These are phyloP conservation scores for Molossus alvarezi DNA, from an alignment of 2,797 vertebrate species.

Conservation along the genomic window DNA sequence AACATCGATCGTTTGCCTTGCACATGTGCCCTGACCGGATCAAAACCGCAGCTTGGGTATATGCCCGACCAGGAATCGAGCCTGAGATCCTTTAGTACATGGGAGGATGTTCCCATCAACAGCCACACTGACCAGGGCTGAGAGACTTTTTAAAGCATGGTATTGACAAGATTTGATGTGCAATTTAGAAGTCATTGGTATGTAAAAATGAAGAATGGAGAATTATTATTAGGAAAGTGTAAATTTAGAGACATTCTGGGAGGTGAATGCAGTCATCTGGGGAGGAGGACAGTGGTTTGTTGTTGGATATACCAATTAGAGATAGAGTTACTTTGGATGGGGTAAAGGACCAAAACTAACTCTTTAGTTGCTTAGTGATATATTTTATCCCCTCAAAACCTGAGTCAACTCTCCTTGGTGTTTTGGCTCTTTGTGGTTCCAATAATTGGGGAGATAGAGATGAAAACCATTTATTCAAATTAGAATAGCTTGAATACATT, in stretches of 20 bases:
- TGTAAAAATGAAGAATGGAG: not conserved
- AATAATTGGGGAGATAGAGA: conserved; percentile 31
- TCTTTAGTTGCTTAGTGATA: not conserved
- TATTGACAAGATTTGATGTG: not conserved
- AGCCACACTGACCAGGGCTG: no score
- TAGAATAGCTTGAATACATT: not conserved
- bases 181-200: not conserved
- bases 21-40: no score
- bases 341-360: not conserved
- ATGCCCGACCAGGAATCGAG: no score
- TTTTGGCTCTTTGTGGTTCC: conserved; percentile 36
- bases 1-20: no score
- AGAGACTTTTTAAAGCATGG: not conserved
- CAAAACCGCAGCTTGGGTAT: no score
- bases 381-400: not conserved
- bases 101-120: no score
- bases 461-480: conserved; percentile 30
- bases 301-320: not conserved
- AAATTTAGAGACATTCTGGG: not conserved
- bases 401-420: not conserved
- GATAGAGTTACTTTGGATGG: not conserved
- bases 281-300: not conserved
- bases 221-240: not conserved
- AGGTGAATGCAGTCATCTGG: not conserved
- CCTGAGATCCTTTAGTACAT: no score